A percentile compares a stretch with the other conserved stretches of the same genome.
Evolutionary conservation across 1,140 invertebrate genomes (phyloP).

Genomic region (Helicoverpa armigera): DNA sequence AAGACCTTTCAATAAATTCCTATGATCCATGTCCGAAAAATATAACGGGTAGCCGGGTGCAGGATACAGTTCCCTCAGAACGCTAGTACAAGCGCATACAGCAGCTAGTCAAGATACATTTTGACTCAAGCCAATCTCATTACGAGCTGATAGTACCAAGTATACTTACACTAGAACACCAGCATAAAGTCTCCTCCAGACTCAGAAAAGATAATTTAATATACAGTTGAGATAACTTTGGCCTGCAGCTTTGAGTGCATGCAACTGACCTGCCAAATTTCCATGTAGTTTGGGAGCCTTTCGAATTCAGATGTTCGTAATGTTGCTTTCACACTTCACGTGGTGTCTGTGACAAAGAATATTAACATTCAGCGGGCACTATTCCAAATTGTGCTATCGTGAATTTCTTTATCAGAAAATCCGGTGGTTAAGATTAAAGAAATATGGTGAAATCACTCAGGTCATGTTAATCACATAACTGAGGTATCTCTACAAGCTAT

Average conservation of each 20-base stretch:
- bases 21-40: too few species aligned
- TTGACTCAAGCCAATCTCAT: too few species aligned
- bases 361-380: constrained; percentile 14
- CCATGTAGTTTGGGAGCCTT: constrained; percentile 27
- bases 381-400: constrained; percentile 7
- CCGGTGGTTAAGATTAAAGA: too few species aligned
- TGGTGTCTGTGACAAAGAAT: constrained; percentile 24
- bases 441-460: too few species aligned
- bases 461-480: too few species aligned
- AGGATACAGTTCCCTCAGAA: too few species aligned
- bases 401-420: not conserved
- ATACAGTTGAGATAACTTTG: not conserved
- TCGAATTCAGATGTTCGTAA: constrained; percentile 18
- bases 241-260: constrained; percentile 15
- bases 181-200: not conserved
- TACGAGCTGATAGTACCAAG: not conserved
- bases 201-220: constrained; percentile 2
- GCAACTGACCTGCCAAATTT: constrained; percentile 38
- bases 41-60: too few species aligned
- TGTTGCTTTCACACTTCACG: constrained; percentile 20
- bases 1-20: too few species aligned
- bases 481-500: too few species aligned
- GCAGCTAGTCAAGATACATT: too few species aligned
- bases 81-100: too few species aligned
- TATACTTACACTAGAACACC: not conserved